phyloP scores from a whole-genome alignment of 2,113 vertebrate genomes.

The Blennius ocellaris region DNA sequence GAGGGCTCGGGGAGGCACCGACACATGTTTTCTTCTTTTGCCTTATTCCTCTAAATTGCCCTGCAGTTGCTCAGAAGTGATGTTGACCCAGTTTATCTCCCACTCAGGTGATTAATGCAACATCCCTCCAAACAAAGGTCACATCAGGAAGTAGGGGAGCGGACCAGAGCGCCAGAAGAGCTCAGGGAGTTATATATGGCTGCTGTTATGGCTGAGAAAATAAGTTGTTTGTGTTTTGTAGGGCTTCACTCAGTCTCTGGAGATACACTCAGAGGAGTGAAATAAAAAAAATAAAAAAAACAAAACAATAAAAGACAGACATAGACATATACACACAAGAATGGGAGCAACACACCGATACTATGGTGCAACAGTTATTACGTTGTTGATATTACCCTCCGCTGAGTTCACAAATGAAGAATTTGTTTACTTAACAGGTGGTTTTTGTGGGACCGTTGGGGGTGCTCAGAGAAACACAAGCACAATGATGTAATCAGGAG shows the following conservation, averaged over 20 bases:
- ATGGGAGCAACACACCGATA: not conserved
- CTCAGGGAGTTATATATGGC: constrained; percentile 54
- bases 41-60: constrained; percentile 48
- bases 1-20: constrained; percentile 18
- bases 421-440: not conserved
- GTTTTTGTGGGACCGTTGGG: not conserved
- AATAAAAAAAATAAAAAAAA: not conserved
- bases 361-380: not conserved
- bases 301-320: constrained; percentile 3
- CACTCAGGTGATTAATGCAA: constrained; percentile 81
- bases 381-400: not conserved
- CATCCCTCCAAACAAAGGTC: constrained; percentile 78
- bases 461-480: no score
- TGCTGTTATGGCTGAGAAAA: constrained; percentile 43
- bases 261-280: constrained; percentile 12
- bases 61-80: constrained; percentile 53
- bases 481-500: no score
- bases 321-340: not conserved
- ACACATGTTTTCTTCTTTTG: not conserved
- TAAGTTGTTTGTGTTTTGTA: constrained; percentile 53
- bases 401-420: not conserved
- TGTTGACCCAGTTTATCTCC: constrained; percentile 80
- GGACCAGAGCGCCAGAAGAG: constrained; percentile 47
- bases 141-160: constrained; percentile 54
- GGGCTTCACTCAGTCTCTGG: constrained; percentile 41